Base-by-base conservation (phyloP, 2,888 invertebrate species). In the Rhagonycha fulva region DNA sequence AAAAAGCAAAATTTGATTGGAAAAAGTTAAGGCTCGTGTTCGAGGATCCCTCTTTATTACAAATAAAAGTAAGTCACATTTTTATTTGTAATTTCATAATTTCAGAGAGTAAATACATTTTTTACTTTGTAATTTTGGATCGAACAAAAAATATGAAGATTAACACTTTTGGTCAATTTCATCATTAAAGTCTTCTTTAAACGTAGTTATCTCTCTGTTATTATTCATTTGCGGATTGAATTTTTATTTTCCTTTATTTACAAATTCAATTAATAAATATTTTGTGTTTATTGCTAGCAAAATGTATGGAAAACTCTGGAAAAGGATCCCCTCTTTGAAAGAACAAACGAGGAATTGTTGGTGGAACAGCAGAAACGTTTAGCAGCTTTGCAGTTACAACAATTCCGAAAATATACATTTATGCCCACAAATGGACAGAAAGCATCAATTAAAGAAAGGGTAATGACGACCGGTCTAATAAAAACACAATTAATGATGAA, bases 1-100 rank as follows among this genome's bases (percentile, higher is more conserved):
- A 92, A 81, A 91, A 90, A 80, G 94, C 96, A 1, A 92, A 93
- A 14, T 97, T 98, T 84, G 92, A 96, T 85, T 97, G 97, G 96
- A 96, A 96, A 87, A 90, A 91, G 78, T 90, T 98, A 87, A 94
- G 94, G 85, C 85, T 95, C 63, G 91, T 95, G 72, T 89, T 97
- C 77, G 96, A 96, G 86, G 95, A 94, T 80, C 86, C 89, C 72
- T 93, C 94, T 70, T 89, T 91, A 78, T 87, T 97, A 32, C 90
- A 91, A 85, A 91, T 94, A 76, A 96, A 96, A 92, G 98, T 97
- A 87, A 88, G 86, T 81, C 0, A 4, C 3, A 47, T n/a, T 47
- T n/a, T 47, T 47, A n/a, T 47, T n/a, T 47, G 4, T n/a, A n/a
- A n/a, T n/a, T n/a, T n/a, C n/a, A n/a, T n/a, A n/a, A n/a, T n/a